These are phyloP conservation scores for Orchesella cincta DNA, from an alignment of 1,140 invertebrate genomes.

Conservation along the genomic window DNA sequence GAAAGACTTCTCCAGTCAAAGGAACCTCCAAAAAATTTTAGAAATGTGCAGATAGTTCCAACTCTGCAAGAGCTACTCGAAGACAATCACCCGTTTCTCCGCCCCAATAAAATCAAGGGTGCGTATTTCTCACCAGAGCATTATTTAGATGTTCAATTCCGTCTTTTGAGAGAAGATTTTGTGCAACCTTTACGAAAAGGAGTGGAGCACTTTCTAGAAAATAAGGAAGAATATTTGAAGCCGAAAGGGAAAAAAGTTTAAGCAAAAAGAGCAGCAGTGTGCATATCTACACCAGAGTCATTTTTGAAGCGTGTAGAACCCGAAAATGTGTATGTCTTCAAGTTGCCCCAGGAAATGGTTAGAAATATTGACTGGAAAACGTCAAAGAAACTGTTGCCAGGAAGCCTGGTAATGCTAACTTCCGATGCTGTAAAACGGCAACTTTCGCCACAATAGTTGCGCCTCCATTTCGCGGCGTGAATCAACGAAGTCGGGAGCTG, in stretches of 20 bases:
- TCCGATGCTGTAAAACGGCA: not conserved
- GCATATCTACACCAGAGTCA: too few species aligned
- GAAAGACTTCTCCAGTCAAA: constrained; percentile 19
- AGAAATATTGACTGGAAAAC: not conserved
- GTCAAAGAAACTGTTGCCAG: not conserved
- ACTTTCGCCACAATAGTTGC: not conserved
- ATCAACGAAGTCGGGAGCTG: not conserved
- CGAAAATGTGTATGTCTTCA: too few species aligned
- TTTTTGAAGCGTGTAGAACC: too few species aligned
- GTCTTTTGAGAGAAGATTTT: constrained; percentile 67
- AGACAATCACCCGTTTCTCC: constrained; percentile 55
- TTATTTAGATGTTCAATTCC: constrained; percentile 77
- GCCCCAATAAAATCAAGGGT: constrained; percentile 65
- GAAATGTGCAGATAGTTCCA: constrained; percentile 40
- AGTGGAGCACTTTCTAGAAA: too few species aligned
- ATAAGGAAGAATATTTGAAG: too few species aligned
- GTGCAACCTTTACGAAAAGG: constrained; percentile 39
- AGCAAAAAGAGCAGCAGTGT: too few species aligned
- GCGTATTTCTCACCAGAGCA: constrained; percentile 66
- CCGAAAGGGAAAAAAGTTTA: too few species aligned
- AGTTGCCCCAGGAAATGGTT: not conserved
- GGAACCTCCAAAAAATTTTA: constrained; percentile 34
- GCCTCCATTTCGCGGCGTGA: too few species aligned
- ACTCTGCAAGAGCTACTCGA: constrained; percentile 37
- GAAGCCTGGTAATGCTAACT: not conserved